Evolutionary conservation across 2,797 vertebrate genomes (phyloP), one percentile per base, ranked within the genome.

Genomic region (Poecilia gillii): DNA sequence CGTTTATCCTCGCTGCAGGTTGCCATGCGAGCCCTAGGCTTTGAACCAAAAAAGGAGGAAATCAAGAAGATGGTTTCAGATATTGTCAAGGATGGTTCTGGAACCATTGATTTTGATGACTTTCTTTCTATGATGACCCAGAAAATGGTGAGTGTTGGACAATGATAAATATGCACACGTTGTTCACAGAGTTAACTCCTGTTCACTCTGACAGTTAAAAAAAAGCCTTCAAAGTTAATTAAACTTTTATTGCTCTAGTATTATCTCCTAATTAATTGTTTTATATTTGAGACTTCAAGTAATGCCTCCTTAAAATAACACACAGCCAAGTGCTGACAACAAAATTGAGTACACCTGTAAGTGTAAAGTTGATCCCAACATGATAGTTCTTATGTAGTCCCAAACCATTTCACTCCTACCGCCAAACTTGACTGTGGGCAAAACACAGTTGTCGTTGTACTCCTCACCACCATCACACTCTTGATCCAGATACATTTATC

Each of bases 1-100:
- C 25, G 2, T 33, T 46, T 71, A 0, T 64, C 6, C 74, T 28
- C 46, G 13, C 84, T 59, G 1, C 91, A 99, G 98, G 98, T 99
- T 87, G 97, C 97, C 0, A 97, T 99, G 97, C 95, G 96, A 70
- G 98, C 99, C 64, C 95, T 99, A 33, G 97, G 98, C 47, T 99
- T 99, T 95, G 97, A 99, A 87, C 97, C 98, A 41, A 99, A 98
- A 95, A 99, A 98, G 86, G 98, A 99, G 84, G 98, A 99, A 90
- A 95, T 99, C 76, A 98, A 95, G 91, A 97, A 97, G 89, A 96
- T 99, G 97, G 95, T 97, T 81, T 93, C 96, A 78, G 97, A 98
- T 81, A 92, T 97, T 20, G 96, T 98, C 85, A 98, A 96, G 90
- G 97, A 97, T 53, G 96, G 95, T 80, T 97, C 94, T 0, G 96